A percentile compares a stretch with the other conserved stretches of the same genome.
Evolutionary conservation across 2,113 vertebrate species (phyloP).

Genomic region (Poeciliopsis prolifica): DNA sequence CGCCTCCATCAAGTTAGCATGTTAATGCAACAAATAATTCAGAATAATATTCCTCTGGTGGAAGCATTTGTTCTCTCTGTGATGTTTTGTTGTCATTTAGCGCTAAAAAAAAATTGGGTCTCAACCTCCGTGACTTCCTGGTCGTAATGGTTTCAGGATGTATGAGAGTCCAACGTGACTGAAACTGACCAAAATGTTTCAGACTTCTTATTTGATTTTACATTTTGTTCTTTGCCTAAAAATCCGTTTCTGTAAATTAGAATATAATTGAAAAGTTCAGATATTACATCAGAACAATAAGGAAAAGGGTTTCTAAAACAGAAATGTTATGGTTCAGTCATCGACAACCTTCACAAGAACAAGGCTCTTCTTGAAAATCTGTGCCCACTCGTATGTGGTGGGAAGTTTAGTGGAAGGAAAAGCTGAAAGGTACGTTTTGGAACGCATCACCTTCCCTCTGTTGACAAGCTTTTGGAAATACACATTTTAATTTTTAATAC

Average conservation of each 20-base stretch:
- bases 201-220: neutral
- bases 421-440: neutral
- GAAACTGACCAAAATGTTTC: neutral
- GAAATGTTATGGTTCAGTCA: neutral
- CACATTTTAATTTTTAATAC: too few species aligned
- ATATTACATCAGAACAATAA: neutral
- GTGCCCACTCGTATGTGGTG: neutral
- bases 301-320: neutral
- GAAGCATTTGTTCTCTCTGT: slow-evolving; percentile 32
- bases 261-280: neutral
- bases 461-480: too few species aligned
- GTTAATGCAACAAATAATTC: slow-evolving; percentile 41
- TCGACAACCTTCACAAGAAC: neutral
- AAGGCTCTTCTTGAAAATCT: neutral
- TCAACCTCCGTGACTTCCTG: neutral
- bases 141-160: slow-evolving; percentile 29
- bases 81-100: slow-evolving; percentile 27
- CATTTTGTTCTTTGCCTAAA: neutral
- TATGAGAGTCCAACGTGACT: slow-evolving; percentile 10
- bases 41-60: slow-evolving; percentile 20
- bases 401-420: neutral
- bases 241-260: neutral
- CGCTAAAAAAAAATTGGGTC: slow-evolving; percentile 1
- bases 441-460: too few species aligned
- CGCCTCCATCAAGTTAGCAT: slow-evolving; percentile 43